Conservation (phyloP, 2,888 invertebrate genomes). For the Tridacna crocea region DNA sequence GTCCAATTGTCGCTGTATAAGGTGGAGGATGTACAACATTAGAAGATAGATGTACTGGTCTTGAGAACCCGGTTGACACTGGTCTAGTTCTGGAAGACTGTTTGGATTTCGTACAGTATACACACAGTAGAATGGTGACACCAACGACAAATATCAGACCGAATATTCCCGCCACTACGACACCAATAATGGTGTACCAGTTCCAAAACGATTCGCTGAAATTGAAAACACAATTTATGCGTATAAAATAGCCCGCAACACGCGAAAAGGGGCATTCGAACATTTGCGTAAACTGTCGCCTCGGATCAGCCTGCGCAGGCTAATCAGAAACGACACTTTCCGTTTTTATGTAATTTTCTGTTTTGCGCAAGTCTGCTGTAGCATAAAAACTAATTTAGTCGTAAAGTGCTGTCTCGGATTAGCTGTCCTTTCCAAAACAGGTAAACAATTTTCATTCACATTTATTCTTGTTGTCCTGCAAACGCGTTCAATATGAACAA, state of each 20-base stretch:
- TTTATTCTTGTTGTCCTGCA: too few relatives aligned
- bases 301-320: too few relatives aligned
- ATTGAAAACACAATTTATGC: background rate
- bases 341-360: too few relatives aligned
- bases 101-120: slow-evolving; percentile 7
- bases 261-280: too few relatives aligned
- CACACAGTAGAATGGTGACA: background rate
- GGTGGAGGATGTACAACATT: background rate
- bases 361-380: too few relatives aligned
- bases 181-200: slow-evolving; percentile 26
- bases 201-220: slow-evolving; percentile 33
- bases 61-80: background rate
- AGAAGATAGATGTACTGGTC: too few relatives aligned
- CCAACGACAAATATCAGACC: slow-evolving; percentile 4
- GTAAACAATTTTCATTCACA: too few relatives aligned
- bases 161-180: slow-evolving; percentile 17
- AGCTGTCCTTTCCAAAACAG: background rate
- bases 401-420: too few relatives aligned
- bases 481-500: too few relatives aligned
- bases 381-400: background rate
- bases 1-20: background rate
- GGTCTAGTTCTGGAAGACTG: background rate
- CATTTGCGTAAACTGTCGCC: too few relatives aligned
- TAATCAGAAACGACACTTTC: too few relatives aligned
- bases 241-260: too few relatives aligned